Percentiles rank a stretch among this genome's conserved stretches.
Evolutionary conservation across 2,888 invertebrate genomes (phyloP).

Genomic region (Tipula lateralis): DNA sequence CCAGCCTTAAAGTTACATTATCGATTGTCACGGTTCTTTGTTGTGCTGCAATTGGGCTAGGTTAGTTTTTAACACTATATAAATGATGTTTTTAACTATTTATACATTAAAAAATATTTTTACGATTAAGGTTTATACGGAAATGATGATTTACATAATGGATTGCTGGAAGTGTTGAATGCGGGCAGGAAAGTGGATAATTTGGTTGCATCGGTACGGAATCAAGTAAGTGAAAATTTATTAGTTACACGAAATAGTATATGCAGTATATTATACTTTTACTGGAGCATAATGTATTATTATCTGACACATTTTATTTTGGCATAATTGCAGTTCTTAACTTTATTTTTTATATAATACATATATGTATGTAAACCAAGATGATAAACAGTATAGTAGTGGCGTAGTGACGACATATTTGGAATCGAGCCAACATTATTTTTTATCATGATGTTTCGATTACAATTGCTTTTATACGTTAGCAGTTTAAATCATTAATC

Average conservation of each 20-base stretch:
- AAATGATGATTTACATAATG: constrained; percentile 91
- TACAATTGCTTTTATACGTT: background rate
- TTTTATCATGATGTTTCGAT: background rate
- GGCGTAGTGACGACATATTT: background rate
- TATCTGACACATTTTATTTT: background rate
- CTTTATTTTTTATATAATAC: background rate
- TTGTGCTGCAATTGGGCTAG: constrained; percentile 84
- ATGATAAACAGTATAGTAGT: background rate
- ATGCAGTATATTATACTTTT: background rate
- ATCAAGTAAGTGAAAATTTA: constrained; percentile 52
- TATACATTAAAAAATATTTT: background rate
- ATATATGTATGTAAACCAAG: background rate
- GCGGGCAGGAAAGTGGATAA: constrained; percentile 78
- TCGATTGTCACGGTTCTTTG: constrained; percentile 80
- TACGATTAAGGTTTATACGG: constrained; percentile 66
- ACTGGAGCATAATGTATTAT: background rate
- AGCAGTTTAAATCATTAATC: background rate
- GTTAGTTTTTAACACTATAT: constrained; percentile 40
- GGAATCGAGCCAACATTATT: background rate
- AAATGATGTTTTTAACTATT: background rate
- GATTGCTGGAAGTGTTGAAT: constrained; percentile 72
- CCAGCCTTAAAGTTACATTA: constrained; percentile 75
- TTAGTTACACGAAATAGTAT: background rate
- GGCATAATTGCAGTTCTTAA: background rate
- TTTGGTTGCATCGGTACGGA: constrained; percentile 71